Evolutionary conservation across 2,888 invertebrate species (phyloP), one percentile per base, ranked within the genome.

Genomic region (Bhutanitis thaidina): DNA sequence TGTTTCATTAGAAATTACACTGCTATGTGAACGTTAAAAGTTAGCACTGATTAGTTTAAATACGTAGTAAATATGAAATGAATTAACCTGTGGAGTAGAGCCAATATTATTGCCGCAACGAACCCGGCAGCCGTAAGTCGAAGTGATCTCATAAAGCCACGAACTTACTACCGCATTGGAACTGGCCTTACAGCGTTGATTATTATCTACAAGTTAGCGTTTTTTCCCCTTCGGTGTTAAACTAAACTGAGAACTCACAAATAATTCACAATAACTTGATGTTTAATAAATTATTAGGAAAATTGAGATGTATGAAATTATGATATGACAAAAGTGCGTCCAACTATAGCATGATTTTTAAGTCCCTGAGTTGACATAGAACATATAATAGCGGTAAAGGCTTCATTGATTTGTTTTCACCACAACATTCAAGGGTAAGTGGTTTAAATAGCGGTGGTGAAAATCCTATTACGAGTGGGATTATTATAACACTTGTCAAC

Each of bases 41-140:
- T 30, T 37, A 32, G 34, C 38, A 46, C 32, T 13, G 16, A 8
- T 27, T 8, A 16, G 35, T 27, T 25, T n/a, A 20, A 40, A 32
- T 27, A 14, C 30, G 36, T 30, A 36, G 32, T 32, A 15, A 39
- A 46, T 35, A 30, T n/a, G 34, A 25, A 39, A 49, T 30, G 9
- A n/a, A 34, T 43, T 49, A 49, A 43, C 37, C 30, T 25, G 37
- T 20, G n/a, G 29, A 30, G 37, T 25, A 32, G 14, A 25, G n/a
- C 12, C 32, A 29, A 43, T 25, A 43, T 50, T 44, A 39, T 13
- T 25, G 39, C 39, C 30, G 13, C 30, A 37, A 37, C 27, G 29
- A 29, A 36, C 30, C 30, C 20, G 36, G 30, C 4, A 36, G 29
- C 9, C 12, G 3, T n/a, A n/a, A 3, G 39, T 12, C 34, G 34